Evolutionary conservation across 2,888 invertebrate genomes (phyloP).

Genomic region (Scaptodrosophila latifasciaeformis): DNA sequence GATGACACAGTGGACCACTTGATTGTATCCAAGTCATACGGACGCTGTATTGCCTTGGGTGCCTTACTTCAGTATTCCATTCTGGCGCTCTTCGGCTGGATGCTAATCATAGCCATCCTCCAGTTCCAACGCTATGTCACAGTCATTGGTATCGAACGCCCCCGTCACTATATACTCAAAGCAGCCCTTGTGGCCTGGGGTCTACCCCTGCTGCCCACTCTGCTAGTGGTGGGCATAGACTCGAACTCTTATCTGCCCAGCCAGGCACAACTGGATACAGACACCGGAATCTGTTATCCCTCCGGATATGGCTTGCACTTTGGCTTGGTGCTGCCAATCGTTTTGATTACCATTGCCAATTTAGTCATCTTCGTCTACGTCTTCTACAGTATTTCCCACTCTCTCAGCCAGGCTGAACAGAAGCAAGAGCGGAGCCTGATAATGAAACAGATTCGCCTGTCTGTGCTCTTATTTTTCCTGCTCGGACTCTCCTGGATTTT

Average conservation of each 20-base stretch:
- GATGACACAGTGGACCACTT: constrained; percentile 60
- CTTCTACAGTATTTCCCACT: constrained; percentile 73
- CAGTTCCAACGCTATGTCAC: constrained; percentile 82
- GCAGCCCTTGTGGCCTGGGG: constrained; percentile 80
- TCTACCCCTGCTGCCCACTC: constrained; percentile 77
- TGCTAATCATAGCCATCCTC: constrained; percentile 81
- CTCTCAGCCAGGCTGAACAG: constrained; percentile 73
- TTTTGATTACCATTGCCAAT: constrained; percentile 77
- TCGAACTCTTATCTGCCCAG: constrained; percentile 75
- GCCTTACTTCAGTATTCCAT: constrained; percentile 81
- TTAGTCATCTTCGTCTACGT: constrained; percentile 77
- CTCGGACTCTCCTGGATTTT: constrained; percentile 80
- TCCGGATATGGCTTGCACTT: constrained; percentile 76
- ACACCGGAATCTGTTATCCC: constrained; percentile 77
- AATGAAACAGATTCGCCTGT: constrained; percentile 77
- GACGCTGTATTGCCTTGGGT: constrained; percentile 78
- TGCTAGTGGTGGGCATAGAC: constrained; percentile 75
- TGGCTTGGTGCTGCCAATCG: constrained; percentile 77
- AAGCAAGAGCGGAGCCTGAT: constrained; percentile 47
- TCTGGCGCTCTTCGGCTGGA: constrained; percentile 82
- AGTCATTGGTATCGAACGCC: constrained; percentile 78
- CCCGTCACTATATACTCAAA: constrained; percentile 79
- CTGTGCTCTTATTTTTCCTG: constrained; percentile 78
- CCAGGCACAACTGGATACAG: constrained; percentile 47
- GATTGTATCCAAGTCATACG: constrained; percentile 17